phyloP scores from a whole-genome alignment of 2,113 vertebrate genomes.

The Hippocampus zosterae region DNA sequence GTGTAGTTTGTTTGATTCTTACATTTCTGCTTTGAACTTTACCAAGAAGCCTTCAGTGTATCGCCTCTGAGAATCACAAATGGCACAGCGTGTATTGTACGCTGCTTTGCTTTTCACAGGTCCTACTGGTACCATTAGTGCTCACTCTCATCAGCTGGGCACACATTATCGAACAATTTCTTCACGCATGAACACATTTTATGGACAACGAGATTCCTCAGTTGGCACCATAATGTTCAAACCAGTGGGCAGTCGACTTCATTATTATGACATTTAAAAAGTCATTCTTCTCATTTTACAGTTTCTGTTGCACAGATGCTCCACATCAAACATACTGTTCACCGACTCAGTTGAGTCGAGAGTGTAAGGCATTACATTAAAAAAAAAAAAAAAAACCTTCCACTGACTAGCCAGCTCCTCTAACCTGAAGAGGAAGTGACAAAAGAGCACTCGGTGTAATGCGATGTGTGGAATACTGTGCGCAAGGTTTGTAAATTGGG shows the following conservation, averaged over 20 bases:
- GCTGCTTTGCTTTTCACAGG: background rate
- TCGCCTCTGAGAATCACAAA: conserved; percentile 15
- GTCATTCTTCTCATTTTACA: background rate
- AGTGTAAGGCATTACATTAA: background rate
- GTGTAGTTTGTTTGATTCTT: conserved; percentile 20
- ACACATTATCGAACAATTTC: conserved; percentile 3
- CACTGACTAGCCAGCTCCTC: background rate
- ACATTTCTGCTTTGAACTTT: conserved; percentile 15
- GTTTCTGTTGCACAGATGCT: background rate
- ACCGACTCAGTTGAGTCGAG: background rate
- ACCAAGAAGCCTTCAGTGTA: conserved; percentile 5
- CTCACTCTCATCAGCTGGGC: conserved; percentile 10
- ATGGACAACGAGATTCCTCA: background rate
- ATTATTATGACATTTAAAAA: background rate
- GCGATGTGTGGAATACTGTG: background rate
- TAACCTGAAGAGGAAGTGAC: background rate
- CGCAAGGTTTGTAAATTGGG: background rate
- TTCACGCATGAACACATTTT: background rate
- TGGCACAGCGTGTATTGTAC: conserved; percentile 11
- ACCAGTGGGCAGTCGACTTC: background rate
- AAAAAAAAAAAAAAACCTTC: background rate
- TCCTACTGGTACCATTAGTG: conserved; percentile 4
- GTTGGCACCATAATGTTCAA: background rate
- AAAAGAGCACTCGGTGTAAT: background rate
- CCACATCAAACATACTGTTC: background rate